A percentile compares a stretch with the other conserved stretches of the same genome.
phyloP scores from a whole-genome alignment of 2,888 invertebrate genomes.

The Calameuta pallipes region DNA sequence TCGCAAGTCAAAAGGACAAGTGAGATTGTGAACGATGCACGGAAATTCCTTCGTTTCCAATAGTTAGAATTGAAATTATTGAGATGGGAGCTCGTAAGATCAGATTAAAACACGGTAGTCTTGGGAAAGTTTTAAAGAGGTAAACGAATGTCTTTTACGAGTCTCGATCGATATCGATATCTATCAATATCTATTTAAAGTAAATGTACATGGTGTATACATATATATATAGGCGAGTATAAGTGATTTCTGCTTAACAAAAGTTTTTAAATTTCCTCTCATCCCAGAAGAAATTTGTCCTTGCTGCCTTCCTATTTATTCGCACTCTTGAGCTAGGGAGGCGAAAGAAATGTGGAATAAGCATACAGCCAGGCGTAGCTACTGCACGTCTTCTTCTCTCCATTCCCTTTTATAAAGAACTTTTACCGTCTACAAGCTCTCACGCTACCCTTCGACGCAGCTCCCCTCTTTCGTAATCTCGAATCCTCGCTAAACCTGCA shows the following conservation, averaged over 20 bases:
- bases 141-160: neutral
- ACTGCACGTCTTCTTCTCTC: neutral
- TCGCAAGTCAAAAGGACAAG: neutral
- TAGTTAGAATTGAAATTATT: neutral
- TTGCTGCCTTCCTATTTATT: neutral
- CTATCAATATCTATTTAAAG: neutral
- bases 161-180: neutral
- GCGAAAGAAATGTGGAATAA: neutral
- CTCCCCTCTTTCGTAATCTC: too few relatives aligned
- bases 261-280: neutral
- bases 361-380: neutral
- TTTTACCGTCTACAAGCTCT: neutral
- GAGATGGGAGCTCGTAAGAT: neutral
- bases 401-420: neutral
- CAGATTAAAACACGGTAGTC: neutral
- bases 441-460: neutral
- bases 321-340: neutral
- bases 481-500: too few relatives aligned
- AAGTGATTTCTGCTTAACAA: neutral
- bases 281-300: neutral
- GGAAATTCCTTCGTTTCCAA: neutral
- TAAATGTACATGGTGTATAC: neutral
- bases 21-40: neutral
- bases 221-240: neutral
- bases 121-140: neutral